Percentiles rank a stretch among this genome's conserved stretches.
These are phyloP conservation scores for Piaya cayana DNA, from an alignment of 2,113 vertebrate species.

Conservation along the genomic window DNA sequence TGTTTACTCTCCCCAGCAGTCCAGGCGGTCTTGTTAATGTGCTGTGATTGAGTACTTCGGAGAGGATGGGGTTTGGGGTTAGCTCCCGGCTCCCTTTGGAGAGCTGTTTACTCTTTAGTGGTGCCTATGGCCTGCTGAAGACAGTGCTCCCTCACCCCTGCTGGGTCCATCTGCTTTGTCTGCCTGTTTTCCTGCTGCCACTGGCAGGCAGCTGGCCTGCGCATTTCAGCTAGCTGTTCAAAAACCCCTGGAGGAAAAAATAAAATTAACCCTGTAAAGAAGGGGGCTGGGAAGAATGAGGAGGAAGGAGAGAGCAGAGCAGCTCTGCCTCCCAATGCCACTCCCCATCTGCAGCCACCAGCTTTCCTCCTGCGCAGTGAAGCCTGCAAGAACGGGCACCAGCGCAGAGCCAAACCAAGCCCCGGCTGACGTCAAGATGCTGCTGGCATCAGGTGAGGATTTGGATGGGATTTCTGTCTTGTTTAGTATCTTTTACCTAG, in stretches of 20 bases:
- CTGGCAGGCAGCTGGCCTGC: conserved; percentile 71
- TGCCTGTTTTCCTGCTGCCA: conserved; percentile 69
- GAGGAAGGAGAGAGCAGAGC: background rate
- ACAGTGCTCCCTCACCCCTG: conserved; percentile 66
- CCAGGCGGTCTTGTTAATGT: conserved; percentile 60
- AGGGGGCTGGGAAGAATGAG: conserved; percentile 20
- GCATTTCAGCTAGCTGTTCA: conserved; percentile 43
- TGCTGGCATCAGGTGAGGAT: background rate
- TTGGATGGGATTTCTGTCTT: background rate
- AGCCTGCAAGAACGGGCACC: background rate
- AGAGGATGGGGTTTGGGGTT: conserved; percentile 39
- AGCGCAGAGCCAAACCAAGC: background rate
- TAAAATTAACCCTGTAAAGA: conserved; percentile 55
- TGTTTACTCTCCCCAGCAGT: conserved; percentile 60
- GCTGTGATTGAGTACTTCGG: conserved; percentile 56
- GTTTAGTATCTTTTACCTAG: background rate
- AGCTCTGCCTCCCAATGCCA: background rate
- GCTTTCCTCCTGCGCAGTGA: background rate
- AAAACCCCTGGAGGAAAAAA: conserved; percentile 66
- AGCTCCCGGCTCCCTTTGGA: conserved; percentile 59
- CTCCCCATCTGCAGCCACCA: background rate
- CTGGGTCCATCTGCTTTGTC: conserved; percentile 74
- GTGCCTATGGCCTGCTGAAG: conserved; percentile 61
- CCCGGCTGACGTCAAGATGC: background rate
- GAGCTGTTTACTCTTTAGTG: conserved; percentile 70